Evolutionary conservation across 2,113 vertebrate species (phyloP).

Genomic region (Spea bombifrons): DNA sequence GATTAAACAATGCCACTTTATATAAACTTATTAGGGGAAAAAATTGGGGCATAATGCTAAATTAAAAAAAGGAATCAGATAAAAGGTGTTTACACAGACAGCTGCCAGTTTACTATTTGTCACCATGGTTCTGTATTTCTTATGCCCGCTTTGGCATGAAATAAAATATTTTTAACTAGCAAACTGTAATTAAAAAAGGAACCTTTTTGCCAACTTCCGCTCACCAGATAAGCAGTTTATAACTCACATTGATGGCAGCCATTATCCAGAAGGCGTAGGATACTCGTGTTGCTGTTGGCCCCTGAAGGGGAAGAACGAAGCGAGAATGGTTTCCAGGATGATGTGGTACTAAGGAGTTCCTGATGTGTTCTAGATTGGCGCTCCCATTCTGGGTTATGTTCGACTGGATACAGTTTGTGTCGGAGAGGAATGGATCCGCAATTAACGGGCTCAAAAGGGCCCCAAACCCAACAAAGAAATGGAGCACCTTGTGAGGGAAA

Average conservation of each 20-base stretch:
- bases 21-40: too few relatives aligned
- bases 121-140: neutral
- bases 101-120: neutral
- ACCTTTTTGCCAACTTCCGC: neutral
- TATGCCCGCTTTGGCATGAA: too few relatives aligned
- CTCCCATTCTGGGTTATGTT: conserved; percentile 72
- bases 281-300: conserved; percentile 69
- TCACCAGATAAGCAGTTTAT: neutral
- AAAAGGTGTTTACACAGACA: too few relatives aligned
- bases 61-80: too few relatives aligned
- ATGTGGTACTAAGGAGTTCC: conserved; percentile 65
- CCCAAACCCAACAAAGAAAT: conserved; percentile 92
- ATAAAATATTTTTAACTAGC: too few relatives aligned
- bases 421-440: conserved; percentile 88
- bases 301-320: conserved; percentile 65
- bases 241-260: conserved; percentile 90
- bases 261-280: conserved; percentile 98
- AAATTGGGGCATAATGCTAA: too few relatives aligned
- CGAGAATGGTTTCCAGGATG: conserved; percentile 66
- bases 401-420: conserved; percentile 77
- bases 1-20: too few relatives aligned
- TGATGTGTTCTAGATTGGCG: conserved; percentile 71
- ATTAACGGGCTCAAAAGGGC: conserved; percentile 89
- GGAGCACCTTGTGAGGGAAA: conserved; percentile 71
- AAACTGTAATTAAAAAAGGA: too few relatives aligned